Evolutionary conservation across 2,113 vertebrate species (phyloP).

Genomic region (Microtus pennsylvanicus): DNA sequence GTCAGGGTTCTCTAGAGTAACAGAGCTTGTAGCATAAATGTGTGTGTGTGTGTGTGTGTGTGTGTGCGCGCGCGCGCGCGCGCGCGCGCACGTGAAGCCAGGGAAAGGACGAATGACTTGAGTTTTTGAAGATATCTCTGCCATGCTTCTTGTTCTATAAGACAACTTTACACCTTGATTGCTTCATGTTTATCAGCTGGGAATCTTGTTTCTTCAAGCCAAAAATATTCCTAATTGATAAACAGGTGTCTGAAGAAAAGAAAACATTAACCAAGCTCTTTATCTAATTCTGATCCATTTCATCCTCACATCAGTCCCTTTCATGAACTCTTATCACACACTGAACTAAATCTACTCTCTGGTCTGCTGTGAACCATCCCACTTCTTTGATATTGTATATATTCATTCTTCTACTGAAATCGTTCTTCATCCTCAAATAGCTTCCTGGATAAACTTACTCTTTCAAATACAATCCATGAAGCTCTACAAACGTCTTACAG

Average conservation of each 20-base stretch:
- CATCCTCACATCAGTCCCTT: background rate
- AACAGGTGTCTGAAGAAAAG: conserved; percentile 4
- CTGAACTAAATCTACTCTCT: background rate
- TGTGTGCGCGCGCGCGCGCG: no score
- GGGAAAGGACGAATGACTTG: background rate
- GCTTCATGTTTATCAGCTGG: background rate
- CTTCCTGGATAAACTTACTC: conserved; percentile 5
- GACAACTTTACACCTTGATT: background rate
- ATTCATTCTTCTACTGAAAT: background rate
- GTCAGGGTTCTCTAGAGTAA: background rate
- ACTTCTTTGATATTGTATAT: background rate
- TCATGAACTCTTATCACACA: background rate
- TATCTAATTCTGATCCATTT: background rate
- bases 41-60: no score
- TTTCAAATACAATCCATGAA: background rate
- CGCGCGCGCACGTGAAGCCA: background rate
- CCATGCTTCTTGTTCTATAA: background rate
- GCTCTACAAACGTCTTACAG: background rate
- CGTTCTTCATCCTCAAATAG: background rate
- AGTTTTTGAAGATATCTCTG: background rate
- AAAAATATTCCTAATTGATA: conserved; percentile 43
- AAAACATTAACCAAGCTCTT: background rate
- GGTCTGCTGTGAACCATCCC: background rate
- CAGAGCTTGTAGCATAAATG: background rate
- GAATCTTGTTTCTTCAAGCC: background rate